Conservation (phyloP, 30 jellyfish, hydroid and myxozoan species). For the Aurelia aurita region DNA sequence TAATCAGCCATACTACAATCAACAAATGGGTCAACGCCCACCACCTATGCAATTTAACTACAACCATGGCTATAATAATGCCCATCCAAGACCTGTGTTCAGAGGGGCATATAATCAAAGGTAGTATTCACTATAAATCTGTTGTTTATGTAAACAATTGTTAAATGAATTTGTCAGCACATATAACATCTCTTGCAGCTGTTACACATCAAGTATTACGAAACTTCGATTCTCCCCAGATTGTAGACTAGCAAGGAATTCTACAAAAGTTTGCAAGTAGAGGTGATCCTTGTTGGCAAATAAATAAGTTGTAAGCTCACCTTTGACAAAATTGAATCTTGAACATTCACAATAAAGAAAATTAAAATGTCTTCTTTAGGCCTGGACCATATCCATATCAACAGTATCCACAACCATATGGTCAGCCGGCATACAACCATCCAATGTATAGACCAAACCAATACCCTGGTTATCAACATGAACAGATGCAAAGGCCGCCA, state of each 20-base stretch:
- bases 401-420: background rate
- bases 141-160: no score
- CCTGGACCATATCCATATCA: constrained; percentile 48
- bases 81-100: constrained; percentile 21
- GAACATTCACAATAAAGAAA: no score
- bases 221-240: no score
- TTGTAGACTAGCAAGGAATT: no score
- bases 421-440: constrained; percentile 4
- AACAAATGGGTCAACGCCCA: background rate
- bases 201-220: no score
- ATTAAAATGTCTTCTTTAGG: background rate
- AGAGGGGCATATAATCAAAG: constrained; percentile 51
- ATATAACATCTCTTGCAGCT: no score
- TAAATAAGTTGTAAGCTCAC: no score
- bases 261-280: no score
- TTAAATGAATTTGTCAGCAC: no score
- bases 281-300: no score
- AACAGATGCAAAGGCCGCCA: constrained; percentile 1
- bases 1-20: background rate
- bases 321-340: no score
- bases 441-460: constrained; percentile 1
- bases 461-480: constrained; percentile 31
- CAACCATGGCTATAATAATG: constrained; percentile 39
- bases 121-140: background rate
- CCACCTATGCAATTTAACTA: constrained; percentile 34